phyloP scores from a whole-genome alignment of 2,888 invertebrate species.

The Diaprepes abbreviatus region DNA sequence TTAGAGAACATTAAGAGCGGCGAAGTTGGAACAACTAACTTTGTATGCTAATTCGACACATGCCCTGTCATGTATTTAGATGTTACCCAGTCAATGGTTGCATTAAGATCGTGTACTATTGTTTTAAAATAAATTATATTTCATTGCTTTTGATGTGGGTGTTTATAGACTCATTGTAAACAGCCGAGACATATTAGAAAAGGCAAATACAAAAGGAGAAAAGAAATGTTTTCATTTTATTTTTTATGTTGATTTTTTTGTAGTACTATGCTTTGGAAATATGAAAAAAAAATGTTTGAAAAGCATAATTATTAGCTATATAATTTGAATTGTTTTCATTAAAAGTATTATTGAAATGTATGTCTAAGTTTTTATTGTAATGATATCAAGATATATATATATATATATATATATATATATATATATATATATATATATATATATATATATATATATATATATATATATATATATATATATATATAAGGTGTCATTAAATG shows the following conservation, averaged over 20 bases:
- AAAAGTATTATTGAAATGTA: too few relatives aligned
- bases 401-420: too few relatives aligned
- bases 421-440: too few relatives aligned
- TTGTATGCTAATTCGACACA: conserved; percentile 68
- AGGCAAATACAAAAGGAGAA: conserved; percentile 7
- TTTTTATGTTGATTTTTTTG: conserved; percentile 15
- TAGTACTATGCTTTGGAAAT: conserved; percentile 16
- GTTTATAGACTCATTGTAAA: conserved; percentile 65
- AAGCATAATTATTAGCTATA: background rate
- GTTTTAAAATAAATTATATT: conserved; percentile 68
- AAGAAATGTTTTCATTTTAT: conserved; percentile 25
- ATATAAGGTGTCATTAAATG: too few relatives aligned
- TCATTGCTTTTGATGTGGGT: conserved; percentile 60
- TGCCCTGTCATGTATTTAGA: conserved; percentile 67
- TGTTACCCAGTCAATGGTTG: conserved; percentile 64
- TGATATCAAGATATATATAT: too few relatives aligned
- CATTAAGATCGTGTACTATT: conserved; percentile 67
- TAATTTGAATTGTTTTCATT: background rate
- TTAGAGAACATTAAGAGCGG: background rate
- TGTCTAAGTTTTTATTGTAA: too few relatives aligned
- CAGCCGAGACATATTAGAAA: conserved; percentile 56
- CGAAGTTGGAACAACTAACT: conserved; percentile 46
- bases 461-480: too few relatives aligned
- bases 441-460: too few relatives aligned
- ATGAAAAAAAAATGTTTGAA: background rate